Percentiles rank a stretch among this genome's conserved stretches.
Evolutionary conservation across 2,113 vertebrate genomes (phyloP).

Genomic region (Oriolus oriolus): DNA sequence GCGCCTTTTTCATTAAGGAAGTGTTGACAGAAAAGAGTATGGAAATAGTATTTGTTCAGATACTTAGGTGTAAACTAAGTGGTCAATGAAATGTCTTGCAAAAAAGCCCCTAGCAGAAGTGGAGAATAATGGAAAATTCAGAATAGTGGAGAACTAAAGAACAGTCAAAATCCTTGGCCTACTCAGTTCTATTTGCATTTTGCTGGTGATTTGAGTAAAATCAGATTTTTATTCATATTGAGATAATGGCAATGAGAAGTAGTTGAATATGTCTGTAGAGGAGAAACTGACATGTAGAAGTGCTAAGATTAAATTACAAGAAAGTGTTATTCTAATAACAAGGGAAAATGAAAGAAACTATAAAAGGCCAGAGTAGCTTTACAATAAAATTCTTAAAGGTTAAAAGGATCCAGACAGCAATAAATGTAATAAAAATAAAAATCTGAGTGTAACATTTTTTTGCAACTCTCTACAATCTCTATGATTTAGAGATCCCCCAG

Average conservation of each 20-base stretch:
- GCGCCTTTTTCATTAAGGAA: neutral
- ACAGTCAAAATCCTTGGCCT: neutral
- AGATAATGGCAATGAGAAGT: neutral
- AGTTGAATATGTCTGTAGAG: neutral
- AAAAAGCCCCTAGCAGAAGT: neutral
- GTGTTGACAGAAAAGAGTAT: neutral
- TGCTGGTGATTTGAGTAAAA: neutral
- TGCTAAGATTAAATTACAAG: neutral
- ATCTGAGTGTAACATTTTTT: neutral
- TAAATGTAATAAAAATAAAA: neutral
- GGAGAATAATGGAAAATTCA: neutral
- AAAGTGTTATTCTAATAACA: neutral
- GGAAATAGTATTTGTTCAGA: neutral
- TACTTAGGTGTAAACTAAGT: neutral
- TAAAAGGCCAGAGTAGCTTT: neutral
- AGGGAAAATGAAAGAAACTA: neutral
- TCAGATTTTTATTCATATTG: neutral
- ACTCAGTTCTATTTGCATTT: neutral
- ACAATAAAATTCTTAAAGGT: neutral
- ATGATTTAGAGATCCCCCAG: neutral
- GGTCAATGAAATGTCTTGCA: neutral
- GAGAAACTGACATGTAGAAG: neutral
- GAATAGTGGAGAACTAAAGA: neutral
- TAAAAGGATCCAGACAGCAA: neutral
- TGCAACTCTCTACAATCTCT: neutral